These are phyloP conservation scores for Rhabdomys dilectus DNA, from an alignment of 2,113 vertebrate genomes.

Conservation along the genomic window DNA sequence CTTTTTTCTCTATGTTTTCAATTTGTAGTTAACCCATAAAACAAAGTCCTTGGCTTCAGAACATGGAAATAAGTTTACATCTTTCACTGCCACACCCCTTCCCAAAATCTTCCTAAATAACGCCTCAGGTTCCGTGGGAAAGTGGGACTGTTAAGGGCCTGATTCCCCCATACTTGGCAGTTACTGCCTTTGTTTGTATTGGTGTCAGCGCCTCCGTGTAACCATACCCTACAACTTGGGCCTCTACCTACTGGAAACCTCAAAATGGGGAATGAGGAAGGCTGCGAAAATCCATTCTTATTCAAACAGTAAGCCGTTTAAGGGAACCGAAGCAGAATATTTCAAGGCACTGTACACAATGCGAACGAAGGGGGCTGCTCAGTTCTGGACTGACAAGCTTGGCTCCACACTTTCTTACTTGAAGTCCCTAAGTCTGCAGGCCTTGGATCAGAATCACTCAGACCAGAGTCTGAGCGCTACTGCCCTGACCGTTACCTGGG, in stretches of 20 bases:
- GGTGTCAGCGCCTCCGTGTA: not conserved
- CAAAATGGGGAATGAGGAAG: not conserved
- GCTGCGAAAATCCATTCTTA: not conserved
- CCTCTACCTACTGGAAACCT: not conserved
- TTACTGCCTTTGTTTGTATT: not conserved
- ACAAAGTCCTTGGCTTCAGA: not conserved
- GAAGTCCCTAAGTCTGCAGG: constrained; percentile 24
- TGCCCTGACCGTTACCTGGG: constrained; percentile 75
- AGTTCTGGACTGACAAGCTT: constrained; percentile 1
- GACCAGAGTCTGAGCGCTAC: constrained; percentile 34
- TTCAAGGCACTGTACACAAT: not conserved
- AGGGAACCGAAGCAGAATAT: not conserved
- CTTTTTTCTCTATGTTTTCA: not conserved
- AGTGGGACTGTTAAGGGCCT: not conserved
- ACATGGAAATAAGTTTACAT: not conserved
- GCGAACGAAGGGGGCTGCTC: not conserved
- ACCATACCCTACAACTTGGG: not conserved
- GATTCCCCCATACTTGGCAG: not conserved
- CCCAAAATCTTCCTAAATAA: not conserved
- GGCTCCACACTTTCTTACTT: constrained; percentile 13
- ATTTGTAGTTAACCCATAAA: not conserved
- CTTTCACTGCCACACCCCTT: not conserved
- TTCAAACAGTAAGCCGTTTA: not conserved
- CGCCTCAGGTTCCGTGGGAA: not conserved
- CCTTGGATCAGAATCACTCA: constrained; percentile 47